Evolutionary conservation across 2,113 vertebrate species (phyloP), one percentile per base, ranked within the genome.

Genomic region (Microtus oregoni): DNA sequence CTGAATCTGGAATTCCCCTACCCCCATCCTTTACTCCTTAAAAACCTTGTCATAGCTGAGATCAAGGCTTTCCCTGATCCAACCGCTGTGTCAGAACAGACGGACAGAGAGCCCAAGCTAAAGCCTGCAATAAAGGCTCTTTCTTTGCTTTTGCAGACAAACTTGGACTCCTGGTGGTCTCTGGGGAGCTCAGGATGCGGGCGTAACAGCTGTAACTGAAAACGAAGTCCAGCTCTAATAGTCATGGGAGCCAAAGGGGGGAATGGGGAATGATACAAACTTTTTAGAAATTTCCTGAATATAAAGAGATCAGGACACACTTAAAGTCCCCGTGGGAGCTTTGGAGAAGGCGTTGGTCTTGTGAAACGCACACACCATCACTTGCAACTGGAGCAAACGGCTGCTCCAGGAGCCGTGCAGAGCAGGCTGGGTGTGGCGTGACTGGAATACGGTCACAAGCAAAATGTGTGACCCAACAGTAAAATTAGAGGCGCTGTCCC

Each of bases 211-310:
- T 67, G 0, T 50, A 76, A 32, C 26, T 24, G 4, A 10, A 76
- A 92, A 92, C 12, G 68, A 35, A 96, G 83, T 17, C 83, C 52
- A 70, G 19, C 2, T 81, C 72, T 72, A 55, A 94, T 73, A 90
- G 50, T 93, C n/a, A 50, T 67, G 10, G 12, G 76, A 68, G 77
- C 65, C 50, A 95, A 82, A 41, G 81, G 14, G 22, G 67, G 70
- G 89, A 78, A 10, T 28, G 11, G 13, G 41, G 68, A 77, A 75
- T 19, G 8, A 61, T 32, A 76, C 15, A 55, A 89, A 35, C 67
- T 30, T 79, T 89, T 63, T 61, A 38, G 52, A 87, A 95, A 44
- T 32, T 32, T 92, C 75, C 61, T 32, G 82, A 86, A 20, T 14
- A 10, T 13, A 85, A 67, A 28, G 70, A 61, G 6, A 44, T 12